Conservation (phyloP, 2,113 vertebrate species). For the Microtus pennsylvanicus region DNA sequence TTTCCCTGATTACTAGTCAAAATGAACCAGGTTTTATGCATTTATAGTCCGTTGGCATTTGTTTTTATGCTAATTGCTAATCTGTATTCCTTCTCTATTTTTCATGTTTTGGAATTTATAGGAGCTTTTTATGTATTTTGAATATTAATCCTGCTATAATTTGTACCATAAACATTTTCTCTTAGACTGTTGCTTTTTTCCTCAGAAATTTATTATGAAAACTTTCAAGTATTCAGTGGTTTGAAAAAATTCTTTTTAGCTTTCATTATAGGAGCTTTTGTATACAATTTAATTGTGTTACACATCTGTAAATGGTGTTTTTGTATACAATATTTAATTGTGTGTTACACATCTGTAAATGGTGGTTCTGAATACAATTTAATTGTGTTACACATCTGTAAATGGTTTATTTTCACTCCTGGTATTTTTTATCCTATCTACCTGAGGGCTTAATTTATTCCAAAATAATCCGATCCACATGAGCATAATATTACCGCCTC, state of each 20-base stretch:
- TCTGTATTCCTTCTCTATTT: conserved; percentile 34
- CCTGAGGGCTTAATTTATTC: conserved; percentile 1
- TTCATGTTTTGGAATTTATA: conserved; percentile 48
- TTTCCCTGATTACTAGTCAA: conserved; percentile 68
- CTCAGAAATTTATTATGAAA: conserved; percentile 58
- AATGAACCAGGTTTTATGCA: conserved; percentile 38
- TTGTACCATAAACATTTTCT: conserved; percentile 55
- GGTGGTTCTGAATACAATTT: background rate
- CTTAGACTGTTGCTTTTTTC: background rate
- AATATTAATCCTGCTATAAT: conserved; percentile 70
- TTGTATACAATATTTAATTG: conserved; percentile 8
- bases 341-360: background rate
- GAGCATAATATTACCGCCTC: background rate
- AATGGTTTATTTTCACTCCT: background rate
- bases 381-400: background rate
- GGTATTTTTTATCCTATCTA: background rate
- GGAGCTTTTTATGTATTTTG: conserved; percentile 19
- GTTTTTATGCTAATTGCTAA: conserved; percentile 61
- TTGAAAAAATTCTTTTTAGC: background rate
- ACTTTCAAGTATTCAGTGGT: conserved; percentile 34
- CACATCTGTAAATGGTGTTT: background rate
- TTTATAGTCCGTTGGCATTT: conserved; percentile 52
- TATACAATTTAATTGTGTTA: conserved; percentile 20
- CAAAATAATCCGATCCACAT: background rate
- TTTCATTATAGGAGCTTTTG: background rate